These are phyloP conservation scores for Drosophila athabasca DNA, from an alignment of 1,140 invertebrate species.

Conservation along the genomic window DNA sequence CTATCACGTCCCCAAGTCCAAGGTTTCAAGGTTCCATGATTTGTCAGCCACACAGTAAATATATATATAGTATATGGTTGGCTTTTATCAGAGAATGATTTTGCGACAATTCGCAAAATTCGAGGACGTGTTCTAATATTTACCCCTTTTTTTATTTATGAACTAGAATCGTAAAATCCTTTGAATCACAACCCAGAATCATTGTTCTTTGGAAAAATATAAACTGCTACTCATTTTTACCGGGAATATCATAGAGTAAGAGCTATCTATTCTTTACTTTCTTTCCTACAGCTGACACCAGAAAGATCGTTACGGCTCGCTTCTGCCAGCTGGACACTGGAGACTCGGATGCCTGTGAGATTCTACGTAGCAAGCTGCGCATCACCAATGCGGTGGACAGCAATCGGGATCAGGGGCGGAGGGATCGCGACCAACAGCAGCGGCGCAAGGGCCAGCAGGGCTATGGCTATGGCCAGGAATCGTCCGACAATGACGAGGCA, in stretches of 20 bases:
- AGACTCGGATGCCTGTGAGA: constrained; percentile 75
- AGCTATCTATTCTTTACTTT: not conserved
- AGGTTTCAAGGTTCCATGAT: no score
- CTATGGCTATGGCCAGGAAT: constrained; percentile 48
- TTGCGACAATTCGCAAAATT: not conserved
- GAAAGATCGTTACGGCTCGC: constrained; percentile 69
- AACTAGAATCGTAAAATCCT: no score
- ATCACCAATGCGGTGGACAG: constrained; percentile 36
- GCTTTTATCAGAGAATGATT: not conserved
- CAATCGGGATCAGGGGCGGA: constrained; percentile 28
- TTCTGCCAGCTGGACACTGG: constrained; percentile 81
- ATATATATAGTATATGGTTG: not conserved
- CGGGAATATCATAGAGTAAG: no score
- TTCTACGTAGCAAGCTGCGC: constrained; percentile 60
- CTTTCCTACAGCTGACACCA: constrained; percentile 45
- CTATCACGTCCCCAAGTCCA: no score
- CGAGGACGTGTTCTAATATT: no score
- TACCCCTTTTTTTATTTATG: no score
- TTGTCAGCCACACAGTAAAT: not conserved
- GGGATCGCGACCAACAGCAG: constrained; percentile 47
- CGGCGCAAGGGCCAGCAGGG: constrained; percentile 44
- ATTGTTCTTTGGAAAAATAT: no score
- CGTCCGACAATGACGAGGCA: constrained; percentile 14
- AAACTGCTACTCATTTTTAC: not conserved
- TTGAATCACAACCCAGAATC: no score